phyloP scores from a whole-genome alignment of 2,888 invertebrate species.

The Stenodema calcarata region DNA sequence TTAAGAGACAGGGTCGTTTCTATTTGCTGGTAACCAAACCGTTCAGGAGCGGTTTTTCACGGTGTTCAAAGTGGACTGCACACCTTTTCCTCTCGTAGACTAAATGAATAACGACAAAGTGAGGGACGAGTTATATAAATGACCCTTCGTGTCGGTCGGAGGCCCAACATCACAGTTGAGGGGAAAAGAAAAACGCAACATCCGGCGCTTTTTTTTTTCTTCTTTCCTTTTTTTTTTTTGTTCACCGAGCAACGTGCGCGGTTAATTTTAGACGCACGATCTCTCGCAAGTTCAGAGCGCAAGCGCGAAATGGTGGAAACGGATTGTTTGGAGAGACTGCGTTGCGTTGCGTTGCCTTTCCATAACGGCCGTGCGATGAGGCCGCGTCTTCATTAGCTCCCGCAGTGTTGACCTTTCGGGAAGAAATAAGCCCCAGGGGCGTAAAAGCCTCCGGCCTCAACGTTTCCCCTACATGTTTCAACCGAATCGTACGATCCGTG shows the following conservation, averaged over 20 bases:
- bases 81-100: not conserved
- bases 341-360: not conserved
- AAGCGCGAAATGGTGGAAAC: not conserved
- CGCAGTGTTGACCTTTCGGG: too few relatives aligned
- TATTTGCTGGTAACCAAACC: too few relatives aligned
- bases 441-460: too few relatives aligned
- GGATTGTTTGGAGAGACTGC: not conserved
- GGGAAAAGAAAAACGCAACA: constrained; percentile 16
- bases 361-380: not conserved
- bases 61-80: too few relatives aligned
- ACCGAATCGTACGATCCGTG: too few relatives aligned
- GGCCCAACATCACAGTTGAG: not conserved
- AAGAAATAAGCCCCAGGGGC: too few relatives aligned
- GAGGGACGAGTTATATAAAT: not conserved
- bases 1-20: too few relatives aligned
- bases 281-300: not conserved
- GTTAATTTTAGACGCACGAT: not conserved
- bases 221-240: not conserved
- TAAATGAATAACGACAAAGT: not conserved
- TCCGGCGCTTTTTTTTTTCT: constrained; percentile 1
- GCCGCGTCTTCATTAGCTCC: not conserved
- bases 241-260: not conserved
- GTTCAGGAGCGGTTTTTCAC: too few relatives aligned
- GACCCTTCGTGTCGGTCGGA: not conserved
- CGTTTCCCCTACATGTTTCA: too few relatives aligned